Conservation (phyloP, 2,113 vertebrate species). For the Anthoscopus minutus region DNA sequence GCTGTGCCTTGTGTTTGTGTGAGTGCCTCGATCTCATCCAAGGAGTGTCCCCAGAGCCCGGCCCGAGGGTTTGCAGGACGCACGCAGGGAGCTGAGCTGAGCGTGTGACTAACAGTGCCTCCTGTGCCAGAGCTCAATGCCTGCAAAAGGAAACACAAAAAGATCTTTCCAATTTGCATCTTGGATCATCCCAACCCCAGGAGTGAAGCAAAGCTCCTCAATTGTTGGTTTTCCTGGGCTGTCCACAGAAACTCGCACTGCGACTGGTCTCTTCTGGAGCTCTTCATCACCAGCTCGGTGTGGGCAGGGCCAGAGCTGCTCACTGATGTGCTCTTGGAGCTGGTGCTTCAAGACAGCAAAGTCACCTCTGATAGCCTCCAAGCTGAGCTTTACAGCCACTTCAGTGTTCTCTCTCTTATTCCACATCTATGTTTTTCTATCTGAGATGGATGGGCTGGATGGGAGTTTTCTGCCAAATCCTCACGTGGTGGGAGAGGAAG, state of each 20-base stretch:
- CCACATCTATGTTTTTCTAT: fast-evolving
- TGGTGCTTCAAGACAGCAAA: not conserved
- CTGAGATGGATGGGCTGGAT: not conserved
- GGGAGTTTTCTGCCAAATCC: not conserved
- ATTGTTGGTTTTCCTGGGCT: not conserved
- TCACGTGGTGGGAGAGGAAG: not conserved
- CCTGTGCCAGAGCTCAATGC: not conserved
- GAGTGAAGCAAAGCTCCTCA: not conserved
- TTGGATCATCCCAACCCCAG: not conserved
- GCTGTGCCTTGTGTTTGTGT: not conserved
- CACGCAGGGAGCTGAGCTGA: not conserved
- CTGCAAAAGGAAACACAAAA: constrained; percentile 22
- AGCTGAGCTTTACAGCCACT: not conserved
- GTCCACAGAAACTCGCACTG: fast-evolving
- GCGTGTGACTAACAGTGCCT: not conserved
- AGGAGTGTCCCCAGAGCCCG: not conserved
- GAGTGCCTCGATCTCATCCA: fast-evolving
- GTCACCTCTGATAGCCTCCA: not conserved
- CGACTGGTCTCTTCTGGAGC: not conserved
- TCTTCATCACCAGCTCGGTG: not conserved
- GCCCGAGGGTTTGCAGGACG: not conserved
- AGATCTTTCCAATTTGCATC: not conserved
- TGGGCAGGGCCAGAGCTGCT: not conserved
- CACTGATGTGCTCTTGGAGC: no score
- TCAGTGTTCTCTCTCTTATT: not conserved